Conservation (phyloP, 2,888 invertebrate genomes). For the Eupithecia inturbata region DNA sequence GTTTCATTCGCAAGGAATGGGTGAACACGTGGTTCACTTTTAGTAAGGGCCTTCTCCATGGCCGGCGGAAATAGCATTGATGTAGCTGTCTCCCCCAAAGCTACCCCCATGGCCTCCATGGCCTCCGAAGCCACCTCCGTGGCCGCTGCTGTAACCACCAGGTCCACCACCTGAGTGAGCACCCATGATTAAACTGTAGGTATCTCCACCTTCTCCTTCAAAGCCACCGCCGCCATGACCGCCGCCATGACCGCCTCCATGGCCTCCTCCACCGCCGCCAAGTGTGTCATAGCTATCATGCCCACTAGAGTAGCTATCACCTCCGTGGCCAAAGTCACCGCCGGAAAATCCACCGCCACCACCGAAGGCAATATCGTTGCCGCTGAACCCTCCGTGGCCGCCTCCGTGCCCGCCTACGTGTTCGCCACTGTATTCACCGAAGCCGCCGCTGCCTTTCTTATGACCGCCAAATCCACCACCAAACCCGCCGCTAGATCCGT, state of each 20-base stretch:
- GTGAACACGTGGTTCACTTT: conserved; percentile 50
- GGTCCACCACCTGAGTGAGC: conserved; percentile 43
- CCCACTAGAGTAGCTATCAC: conserved; percentile 51
- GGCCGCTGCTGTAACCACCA: conserved; percentile 46
- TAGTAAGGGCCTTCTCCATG: conserved; percentile 79
- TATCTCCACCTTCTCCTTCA: neutral
- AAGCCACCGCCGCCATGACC: neutral
- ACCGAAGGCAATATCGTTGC: conserved; percentile 32
- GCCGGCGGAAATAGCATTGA: conserved; percentile 72
- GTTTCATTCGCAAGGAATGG: conserved; percentile 29
- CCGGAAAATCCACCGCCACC: conserved; percentile 50
- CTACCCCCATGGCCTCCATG: conserved; percentile 44
- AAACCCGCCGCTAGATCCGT: conserved; percentile 52
- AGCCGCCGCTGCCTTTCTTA: conserved; percentile 49
- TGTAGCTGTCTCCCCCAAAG: conserved; percentile 73
- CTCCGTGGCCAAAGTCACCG: conserved; percentile 48
- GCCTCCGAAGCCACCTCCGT: conserved; percentile 40
- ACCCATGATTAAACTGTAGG: neutral
- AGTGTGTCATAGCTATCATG: conserved; percentile 34
- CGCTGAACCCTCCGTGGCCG: conserved; percentile 53
- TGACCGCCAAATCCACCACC: conserved; percentile 51
- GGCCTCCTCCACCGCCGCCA: neutral
- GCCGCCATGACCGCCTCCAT: neutral
- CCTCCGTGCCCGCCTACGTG: conserved; percentile 48
- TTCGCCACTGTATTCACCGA: conserved; percentile 46